A percentile compares a stretch with the other conserved stretches of the same genome.
Evolutionary conservation across 1,140 invertebrate genomes (phyloP).

Genomic region (Leptinotarsa lineolata): DNA sequence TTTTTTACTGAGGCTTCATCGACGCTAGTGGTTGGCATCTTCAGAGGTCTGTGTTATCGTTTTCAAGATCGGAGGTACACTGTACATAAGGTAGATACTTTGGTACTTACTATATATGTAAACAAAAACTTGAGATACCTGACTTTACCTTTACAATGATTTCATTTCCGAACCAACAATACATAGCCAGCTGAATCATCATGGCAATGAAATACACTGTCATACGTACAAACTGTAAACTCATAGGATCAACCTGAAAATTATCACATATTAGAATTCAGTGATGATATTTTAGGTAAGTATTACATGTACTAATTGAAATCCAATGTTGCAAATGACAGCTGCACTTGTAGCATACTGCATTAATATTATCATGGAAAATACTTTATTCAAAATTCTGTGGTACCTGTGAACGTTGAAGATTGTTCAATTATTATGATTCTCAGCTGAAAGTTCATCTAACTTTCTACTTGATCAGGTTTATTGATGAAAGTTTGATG

Average conservation of each 20-base stretch:
- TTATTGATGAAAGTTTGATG: no score
- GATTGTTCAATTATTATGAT: no score
- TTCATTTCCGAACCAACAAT: conserved; percentile 45
- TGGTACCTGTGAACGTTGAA: conserved; percentile 20
- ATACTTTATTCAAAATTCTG: conserved; percentile 29
- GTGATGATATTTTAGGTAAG: no score
- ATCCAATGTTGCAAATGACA: conserved; percentile 41
- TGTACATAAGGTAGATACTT: no score
- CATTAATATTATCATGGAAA: conserved; percentile 30
- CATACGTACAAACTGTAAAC: conserved; percentile 30
- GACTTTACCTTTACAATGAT: conserved; percentile 31
- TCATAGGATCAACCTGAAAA: conserved; percentile 34
- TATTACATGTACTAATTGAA: conserved; percentile 36
- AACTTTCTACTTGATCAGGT: no score
- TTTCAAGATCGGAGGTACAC: no score
- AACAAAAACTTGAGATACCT: no score
- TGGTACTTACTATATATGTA: no score
- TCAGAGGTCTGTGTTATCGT: no score
- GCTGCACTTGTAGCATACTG: conserved; percentile 36
- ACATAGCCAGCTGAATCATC: conserved; percentile 40
- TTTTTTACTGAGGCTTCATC: no score
- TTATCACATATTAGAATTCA: neutral
- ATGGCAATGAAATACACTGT: conserved; percentile 40
- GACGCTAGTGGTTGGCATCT: no score
- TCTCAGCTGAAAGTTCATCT: no score